Evolutionary conservation across 1,140 invertebrate species (phyloP), one percentile per base, ranked within the genome.

Genomic region (Drosophila lacteicornis): DNA sequence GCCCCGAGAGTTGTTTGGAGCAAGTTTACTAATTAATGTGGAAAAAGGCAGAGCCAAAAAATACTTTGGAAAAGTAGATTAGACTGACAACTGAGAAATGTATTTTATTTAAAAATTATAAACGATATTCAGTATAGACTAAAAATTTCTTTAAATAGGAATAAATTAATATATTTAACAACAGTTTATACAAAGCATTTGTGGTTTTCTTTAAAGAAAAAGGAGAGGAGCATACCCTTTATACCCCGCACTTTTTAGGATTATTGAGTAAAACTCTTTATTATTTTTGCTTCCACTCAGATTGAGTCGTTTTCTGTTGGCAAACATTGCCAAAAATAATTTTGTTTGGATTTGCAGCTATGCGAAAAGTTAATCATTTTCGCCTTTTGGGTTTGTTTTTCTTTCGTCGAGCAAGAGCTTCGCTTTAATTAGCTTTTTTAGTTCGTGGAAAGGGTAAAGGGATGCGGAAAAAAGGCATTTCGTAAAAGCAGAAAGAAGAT

Each of bases 11-110:
- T 43, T 79, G 56, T 66, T 65, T 47, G 15, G 27, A 61, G 33
- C 76, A 79, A 84, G 50, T 84, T 84, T 83, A 59, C 62, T 5
- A 30, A 30, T 30, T 30, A 30, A 71, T 63, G 79, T 56, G 55
- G 47, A 74, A 61, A 58, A 19, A 17, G 6, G 30, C 30, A 7
- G 30, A 33, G 49, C 47, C 60, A 19, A 9, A 22, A 46, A 46
- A 59, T 22, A 8, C 12, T 1, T 13, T 2, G 11, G 25, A 30
- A 36, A 51, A 50, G 17, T 15, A 9, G 12, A 6, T 55, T 30
- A 30, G 5, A 6, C 27, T 30, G 15, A 45, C 17, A 19, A 36
- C 9, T 11, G 12, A 11, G 3, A 36, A 11, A 3, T 3, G 2
- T 36, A 7, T 11, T 36, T 36, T 11, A 36, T 36, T 8, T 11